Evolutionary conservation across 2,113 vertebrate genomes (phyloP), one percentile per base, ranked within the genome.

Genomic region (Triplophysa tibetana): DNA sequence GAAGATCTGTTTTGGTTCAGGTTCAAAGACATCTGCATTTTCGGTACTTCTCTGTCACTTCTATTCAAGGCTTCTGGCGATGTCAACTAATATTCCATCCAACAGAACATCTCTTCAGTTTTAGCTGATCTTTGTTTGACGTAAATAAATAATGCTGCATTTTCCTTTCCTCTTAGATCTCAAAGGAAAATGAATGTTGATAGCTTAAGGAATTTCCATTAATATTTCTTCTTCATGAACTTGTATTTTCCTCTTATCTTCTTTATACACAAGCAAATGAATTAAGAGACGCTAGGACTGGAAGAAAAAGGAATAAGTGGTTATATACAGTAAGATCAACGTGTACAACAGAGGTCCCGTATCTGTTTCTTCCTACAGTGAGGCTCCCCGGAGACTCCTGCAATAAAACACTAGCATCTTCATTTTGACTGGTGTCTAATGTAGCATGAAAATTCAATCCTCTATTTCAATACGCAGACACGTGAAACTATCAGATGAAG

Each of bases 251-350:
- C 61, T 33, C 48, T 63, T 63, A 72, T 72, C 61, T 72, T 72
- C 61, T 72, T 79, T 66, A 69, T 45, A 78, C 64, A 83, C 84
- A 90, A 48, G 87, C 79, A 84, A 89, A 91, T 90, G 85, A 90
- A 92, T 92, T 90, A 89, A 85, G 87, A 88, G 87, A 78, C 85
- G 88, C 87, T 91, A 80, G 88, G 89, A 89, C 79, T 74, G 66
- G 87, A 80, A 79, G 85, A 77, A 52, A 85, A 82, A 82, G 90
- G 89, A 91, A 90, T 87, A 91, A 86, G 86, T 85, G 13, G 79
- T 81, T 52, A 80, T 86, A 87, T 84, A 83, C 88, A 86, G 88
- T 88, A 91, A 91, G 92, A 93, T 91, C 91, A 90, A 92, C 90
- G 92, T 90, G 88, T 91, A 88, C 89, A 87, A 81, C 84, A 67